Evolutionary conservation across 2,797 vertebrate genomes (phyloP), one percentile per base, ranked within the genome.

Genomic region (Columba guinea): DNA sequence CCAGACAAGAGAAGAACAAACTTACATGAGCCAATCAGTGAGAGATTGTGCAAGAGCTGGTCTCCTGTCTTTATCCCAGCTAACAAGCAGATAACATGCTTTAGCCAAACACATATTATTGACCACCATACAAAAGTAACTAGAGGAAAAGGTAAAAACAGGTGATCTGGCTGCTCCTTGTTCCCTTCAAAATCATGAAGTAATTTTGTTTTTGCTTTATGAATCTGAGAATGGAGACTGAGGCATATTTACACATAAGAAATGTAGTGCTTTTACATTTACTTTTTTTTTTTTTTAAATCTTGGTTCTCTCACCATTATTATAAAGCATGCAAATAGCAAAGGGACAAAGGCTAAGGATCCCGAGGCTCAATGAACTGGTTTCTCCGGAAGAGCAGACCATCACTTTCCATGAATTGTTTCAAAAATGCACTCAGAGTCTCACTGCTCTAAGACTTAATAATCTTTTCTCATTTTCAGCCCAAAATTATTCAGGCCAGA

Each of bases 1-100:
- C 32, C 44, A 37, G 62, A 14, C 39, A 19, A 59, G 24, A 5
- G 24, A 79, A 74, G 44, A 55, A 4, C 18, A 64, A 64, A 5
- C 20, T 51, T 46, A 11, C 28, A 41, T 0, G 2, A 56, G 8
- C 32, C 58, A 55, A 2, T 7, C 1, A 2, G 3, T 64, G 44
- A 59, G 51, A 69, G 48, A 13, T 17, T 10, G 28, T 62, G 21
- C 46, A 87, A n/a, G 48, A 48, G 28, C 1, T 83, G 24, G 11
- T 53, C 24, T 26, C 13, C 53, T 35, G 3, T 27, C 37, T 63
- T 41, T 39, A 30, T 3, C 15, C 15, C 67, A 46, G 19, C 4
- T 27, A 27, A 58, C 4, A 35, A 76, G 16, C 34, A 83, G n/a
- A 16, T 48, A 22, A 46, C 8, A 21, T 3, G 11, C 56, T 81